A percentile compares a stretch with the other conserved stretches of the same genome.
Evolutionary conservation across 2,113 vertebrate species (phyloP).

Genomic region (Hirundichthys speculiger): DNA sequence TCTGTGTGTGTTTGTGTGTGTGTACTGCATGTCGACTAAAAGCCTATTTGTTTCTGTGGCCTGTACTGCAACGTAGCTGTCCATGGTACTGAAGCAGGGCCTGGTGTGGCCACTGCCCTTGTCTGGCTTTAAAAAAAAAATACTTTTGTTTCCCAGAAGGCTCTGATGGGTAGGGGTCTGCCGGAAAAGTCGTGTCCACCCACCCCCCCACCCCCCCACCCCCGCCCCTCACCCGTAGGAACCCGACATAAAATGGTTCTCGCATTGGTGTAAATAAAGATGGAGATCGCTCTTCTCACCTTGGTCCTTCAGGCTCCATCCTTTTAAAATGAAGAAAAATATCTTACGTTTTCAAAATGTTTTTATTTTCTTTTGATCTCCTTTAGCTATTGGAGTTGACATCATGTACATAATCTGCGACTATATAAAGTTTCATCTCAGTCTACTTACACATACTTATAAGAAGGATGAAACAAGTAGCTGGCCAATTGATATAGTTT

Average conservation of each 20-base stretch:
- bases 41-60: conserved; percentile 52
- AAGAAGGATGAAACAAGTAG: conserved; percentile 2
- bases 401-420: not conserved
- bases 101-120: conserved; percentile 67
- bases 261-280: conserved; percentile 49
- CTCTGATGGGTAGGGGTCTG: conserved; percentile 40
- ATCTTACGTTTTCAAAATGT: not conserved
- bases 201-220: too few relatives aligned
- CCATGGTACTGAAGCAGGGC: conserved; percentile 72
- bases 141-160: conserved; percentile 33
- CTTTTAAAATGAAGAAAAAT: not conserved
- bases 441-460: not conserved
- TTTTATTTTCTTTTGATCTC: too few relatives aligned
- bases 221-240: too few relatives aligned
- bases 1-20: conserved; percentile 24
- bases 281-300: conserved; percentile 19
- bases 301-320: conserved; percentile 36
- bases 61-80: conserved; percentile 72
- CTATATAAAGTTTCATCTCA: not conserved
- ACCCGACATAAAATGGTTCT: conserved; percentile 41
- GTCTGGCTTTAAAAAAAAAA: conserved; percentile 29
- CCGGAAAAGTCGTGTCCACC: conserved; percentile 7
- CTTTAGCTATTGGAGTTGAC: not conserved
- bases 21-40: conserved; percentile 31
- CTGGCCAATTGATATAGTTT: not conserved